Evolutionary conservation across 2,113 vertebrate species (phyloP).

Genomic region (Albula goreensis): DNA sequence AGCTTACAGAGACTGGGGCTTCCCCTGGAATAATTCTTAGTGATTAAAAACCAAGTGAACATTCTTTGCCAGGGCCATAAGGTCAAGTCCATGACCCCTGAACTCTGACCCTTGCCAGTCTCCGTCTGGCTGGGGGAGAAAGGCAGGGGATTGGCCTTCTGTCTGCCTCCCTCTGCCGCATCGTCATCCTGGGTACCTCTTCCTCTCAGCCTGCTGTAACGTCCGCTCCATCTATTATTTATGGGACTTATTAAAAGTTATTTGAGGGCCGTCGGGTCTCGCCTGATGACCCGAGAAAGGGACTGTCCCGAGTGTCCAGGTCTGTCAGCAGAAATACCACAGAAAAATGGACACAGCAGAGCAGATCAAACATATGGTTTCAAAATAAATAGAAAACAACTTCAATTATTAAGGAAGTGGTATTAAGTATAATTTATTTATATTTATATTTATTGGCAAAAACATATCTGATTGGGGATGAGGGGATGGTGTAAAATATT

Average conservation of each 20-base stretch:
- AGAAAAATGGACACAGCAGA: slow-evolving; percentile 65
- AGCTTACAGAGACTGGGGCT: slow-evolving; percentile 51
- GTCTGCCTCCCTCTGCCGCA: slow-evolving; percentile 42
- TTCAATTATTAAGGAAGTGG: slow-evolving; percentile 67
- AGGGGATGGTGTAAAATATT: background rate
- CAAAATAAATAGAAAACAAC: slow-evolving; percentile 67
- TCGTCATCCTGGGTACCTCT: slow-evolving; percentile 55
- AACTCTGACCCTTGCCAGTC: slow-evolving; percentile 68
- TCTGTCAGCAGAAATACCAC: slow-evolving; percentile 47
- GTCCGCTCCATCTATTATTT: slow-evolving; percentile 75
- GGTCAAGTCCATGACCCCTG: slow-evolving; percentile 75
- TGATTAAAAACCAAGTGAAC: slow-evolving; percentile 64
- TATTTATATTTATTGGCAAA: background rate
- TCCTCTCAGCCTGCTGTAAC: slow-evolving; percentile 66
- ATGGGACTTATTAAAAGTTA: slow-evolving; percentile 79
- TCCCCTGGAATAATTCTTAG: slow-evolving; percentile 70
- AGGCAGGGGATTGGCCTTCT: slow-evolving; percentile 16
- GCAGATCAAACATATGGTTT: slow-evolving; percentile 65
- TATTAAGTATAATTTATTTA: background rate
- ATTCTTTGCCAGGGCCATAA: slow-evolving; percentile 66
- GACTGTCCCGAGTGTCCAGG: slow-evolving; percentile 67
- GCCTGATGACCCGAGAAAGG: slow-evolving; percentile 69
- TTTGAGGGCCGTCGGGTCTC: slow-evolving; percentile 73
- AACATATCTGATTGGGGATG: too few relatives aligned
- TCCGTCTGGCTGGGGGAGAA: slow-evolving; percentile 53